Base-by-base conservation (phyloP, 2,888 invertebrate genomes). In the Synanthedon tipuliformis region DNA sequence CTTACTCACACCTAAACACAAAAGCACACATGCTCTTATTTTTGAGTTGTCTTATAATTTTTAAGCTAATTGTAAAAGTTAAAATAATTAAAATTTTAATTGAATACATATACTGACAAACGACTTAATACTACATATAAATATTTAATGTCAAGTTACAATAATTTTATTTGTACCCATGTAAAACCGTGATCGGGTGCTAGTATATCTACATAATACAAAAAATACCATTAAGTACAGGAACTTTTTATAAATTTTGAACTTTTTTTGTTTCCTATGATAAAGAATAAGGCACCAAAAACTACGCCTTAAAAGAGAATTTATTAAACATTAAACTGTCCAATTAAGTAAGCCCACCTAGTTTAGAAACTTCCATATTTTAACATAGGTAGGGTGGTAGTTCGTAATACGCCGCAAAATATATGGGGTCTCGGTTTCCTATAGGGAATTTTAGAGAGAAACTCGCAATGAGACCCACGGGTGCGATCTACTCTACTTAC, bases 291-390 rank as follows among this genome's bases (percentile, higher is more conserved):
- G 34, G 34, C 7, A 34, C 2, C 10, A 34, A 34, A 34, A 34
- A 50, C 55, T 56, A 57, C 61, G 62, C 63, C 55, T 63, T 65
- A 59, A 52, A n/a, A 66, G 64, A 60, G 60, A 75, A 79, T 74
- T 79, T 79, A 71, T 72, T 69, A 71, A 77, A 78, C 73, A 76
- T 73, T 64, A 68, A 75, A 80, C 78, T 78, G 75, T 67, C 75
- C 77, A 79, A 78, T 81, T 80, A 80, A 75, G 76, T 63, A 60
- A 70, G 69, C 71, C 66, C 69, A 68, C 66, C 66, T 68, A 54
- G 59, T 64, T 67, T 61, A 62, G 64, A 58, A 74, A 75, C 71
- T 75, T 73, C 68, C 66, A 73, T 76, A 74, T 73, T 78, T 78
- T 69, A 76, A 69, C 71, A 73, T 74, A 78, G 75, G 76, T 75